These are phyloP conservation scores for Rutpela maculata DNA, from an alignment of 2,888 invertebrate species.

Conservation along the genomic window DNA sequence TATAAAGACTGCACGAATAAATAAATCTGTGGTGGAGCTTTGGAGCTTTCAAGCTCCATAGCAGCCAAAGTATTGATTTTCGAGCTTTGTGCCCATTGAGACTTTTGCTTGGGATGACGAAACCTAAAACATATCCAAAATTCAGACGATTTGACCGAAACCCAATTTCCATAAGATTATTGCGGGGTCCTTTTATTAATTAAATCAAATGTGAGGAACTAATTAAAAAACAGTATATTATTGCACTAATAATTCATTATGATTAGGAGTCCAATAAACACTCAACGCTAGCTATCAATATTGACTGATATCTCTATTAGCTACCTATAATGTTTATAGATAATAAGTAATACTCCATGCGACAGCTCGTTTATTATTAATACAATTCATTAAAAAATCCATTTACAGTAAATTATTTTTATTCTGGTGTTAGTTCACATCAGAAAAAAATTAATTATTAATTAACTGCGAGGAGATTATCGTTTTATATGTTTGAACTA, in stretches of 20 bases:
- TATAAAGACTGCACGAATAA: no score
- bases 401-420: constrained; percentile 13
- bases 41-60: no score
- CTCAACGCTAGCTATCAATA: constrained; percentile 1
- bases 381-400: constrained; percentile 21
- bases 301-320: background rate
- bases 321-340: background rate
- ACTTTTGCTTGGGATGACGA: no score
- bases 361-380: constrained; percentile 26
- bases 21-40: no score
- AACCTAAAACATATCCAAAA: no score
- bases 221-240: constrained; percentile 4
- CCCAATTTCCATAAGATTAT: no score
- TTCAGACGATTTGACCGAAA: no score
- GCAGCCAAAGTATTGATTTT: no score
- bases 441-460: constrained; percentile 9
- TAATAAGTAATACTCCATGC: constrained; percentile 11
- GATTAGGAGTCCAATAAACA: background rate
- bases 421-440: background rate
- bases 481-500: constrained; percentile 31
- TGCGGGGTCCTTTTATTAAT: no score
- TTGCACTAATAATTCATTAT: constrained; percentile 8
- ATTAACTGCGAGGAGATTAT: constrained; percentile 28
- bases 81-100: no score
- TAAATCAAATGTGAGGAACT: background rate